Conservation (phyloP, 2,797 vertebrate species). For the Clarias platycephalus region DNA sequence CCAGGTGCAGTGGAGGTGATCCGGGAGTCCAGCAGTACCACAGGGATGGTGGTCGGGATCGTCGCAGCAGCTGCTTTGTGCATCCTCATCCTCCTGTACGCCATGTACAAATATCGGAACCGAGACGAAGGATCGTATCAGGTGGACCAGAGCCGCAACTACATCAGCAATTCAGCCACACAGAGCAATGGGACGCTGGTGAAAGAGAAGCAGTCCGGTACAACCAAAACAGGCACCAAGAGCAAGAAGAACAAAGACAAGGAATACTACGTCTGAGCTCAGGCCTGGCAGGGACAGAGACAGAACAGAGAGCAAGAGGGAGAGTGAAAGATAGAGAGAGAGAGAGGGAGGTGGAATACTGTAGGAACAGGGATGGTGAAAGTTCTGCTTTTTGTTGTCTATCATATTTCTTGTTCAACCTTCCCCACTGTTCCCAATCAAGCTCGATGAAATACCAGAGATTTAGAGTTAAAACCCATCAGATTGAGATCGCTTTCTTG, state of each 20-base stretch:
- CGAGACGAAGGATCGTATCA: constrained; percentile 92
- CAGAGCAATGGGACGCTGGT: constrained; percentile 88
- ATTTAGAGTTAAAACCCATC: not conserved
- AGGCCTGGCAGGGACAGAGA: constrained; percentile 32
- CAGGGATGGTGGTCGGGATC: constrained; percentile 94
- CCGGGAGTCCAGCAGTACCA: constrained; percentile 92
- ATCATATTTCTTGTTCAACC: constrained; percentile 26
- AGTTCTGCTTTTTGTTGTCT: constrained; percentile 34
- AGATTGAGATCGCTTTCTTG: constrained; percentile 18
- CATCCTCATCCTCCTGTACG: constrained; percentile 93
- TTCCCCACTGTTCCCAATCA: constrained; percentile 21
- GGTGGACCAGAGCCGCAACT: constrained; percentile 90
- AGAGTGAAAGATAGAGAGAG: constrained; percentile 46
- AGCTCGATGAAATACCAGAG: not conserved
- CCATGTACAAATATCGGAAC: constrained; percentile 97
- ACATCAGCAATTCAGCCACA: constrained; percentile 89
- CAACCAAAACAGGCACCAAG: constrained; percentile 86
- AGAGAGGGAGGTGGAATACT: constrained; percentile 33
- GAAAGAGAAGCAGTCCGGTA: constrained; percentile 85
- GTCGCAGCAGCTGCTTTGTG: constrained; percentile 91
- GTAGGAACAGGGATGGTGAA: constrained; percentile 26
- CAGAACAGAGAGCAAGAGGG: constrained; percentile 5
- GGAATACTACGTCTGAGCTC: constrained; percentile 91
- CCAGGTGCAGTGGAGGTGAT: constrained; percentile 89
- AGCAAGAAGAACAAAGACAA: constrained; percentile 97